Base-by-base conservation (phyloP, 2,113 vertebrate genomes). In the Salvelinus fontinalis region DNA sequence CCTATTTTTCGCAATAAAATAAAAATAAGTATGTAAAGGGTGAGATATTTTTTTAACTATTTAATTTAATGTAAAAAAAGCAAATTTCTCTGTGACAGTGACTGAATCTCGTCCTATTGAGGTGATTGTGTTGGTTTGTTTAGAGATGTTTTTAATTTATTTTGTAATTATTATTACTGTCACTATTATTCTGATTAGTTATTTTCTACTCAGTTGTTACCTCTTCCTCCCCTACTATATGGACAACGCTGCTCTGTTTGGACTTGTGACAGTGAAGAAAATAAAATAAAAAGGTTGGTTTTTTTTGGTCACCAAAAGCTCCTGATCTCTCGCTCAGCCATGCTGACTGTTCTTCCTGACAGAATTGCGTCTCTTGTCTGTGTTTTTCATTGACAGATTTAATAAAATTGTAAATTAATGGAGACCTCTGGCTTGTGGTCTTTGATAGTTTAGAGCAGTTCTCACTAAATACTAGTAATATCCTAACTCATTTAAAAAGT, bases 101-200 rank as follows among this genome's bases (percentile, higher is more conserved):
- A 96, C 93, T 93, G 88, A 95, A 96, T 95, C 95, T 94, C 75
- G 92, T 97, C 91, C 89, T 93, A 88, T 95, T 95, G 96, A 96
- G 95, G 96, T 98, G 96, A 96, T 97, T 96, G 96, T 97, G 95
- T 95, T 98, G 95, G 96, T 97, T 93, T 95, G 94, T 96, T 97
- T 95, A 97, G 95, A 95, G 95, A 95, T 95, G 95, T 96, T 44
- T 93, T 44, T 44, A 93, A 93, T 93, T 94, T 95, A 81, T 94
- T 95, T 94, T 91, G 82, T 86, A 83, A 87, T 89, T 89, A 88
- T 87, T 72, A 75, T 79, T 85, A 83, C 81, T 79, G 85, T 81
- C 72, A 74, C 65, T 76, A 75, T 83, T 85, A 84, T 85, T 83
- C 71, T 84, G 81, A 78, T 70, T 64, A 49, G 59, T 70, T 72